Conservation (phyloP, 1,140 invertebrate genomes). For the Rhopalosiphum maidis region DNA sequence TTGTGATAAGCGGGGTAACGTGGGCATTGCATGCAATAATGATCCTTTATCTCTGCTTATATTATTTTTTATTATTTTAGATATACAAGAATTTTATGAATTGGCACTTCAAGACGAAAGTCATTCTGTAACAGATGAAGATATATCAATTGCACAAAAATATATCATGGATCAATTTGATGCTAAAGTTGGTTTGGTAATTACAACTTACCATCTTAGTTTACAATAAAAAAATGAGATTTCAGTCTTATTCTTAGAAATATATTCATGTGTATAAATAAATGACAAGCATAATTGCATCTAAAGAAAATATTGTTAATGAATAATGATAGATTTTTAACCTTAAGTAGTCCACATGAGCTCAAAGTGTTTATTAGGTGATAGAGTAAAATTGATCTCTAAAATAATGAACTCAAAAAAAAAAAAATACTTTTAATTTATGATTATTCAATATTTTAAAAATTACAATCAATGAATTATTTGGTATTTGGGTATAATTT, state of each 20-base stretch:
- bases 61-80: conserved; percentile 70
- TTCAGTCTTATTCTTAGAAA: neutral
- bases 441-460: neutral
- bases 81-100: conserved; percentile 99
- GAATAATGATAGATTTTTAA: neutral
- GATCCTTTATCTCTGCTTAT: neutral
- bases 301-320: neutral
- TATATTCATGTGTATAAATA: neutral
- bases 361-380: neutral
- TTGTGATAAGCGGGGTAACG: neutral
- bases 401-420: too few species aligned
- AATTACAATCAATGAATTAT: neutral
- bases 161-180: conserved; percentile 55
- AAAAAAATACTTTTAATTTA: too few species aligned
- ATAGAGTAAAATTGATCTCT: neutral
- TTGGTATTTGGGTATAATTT: neutral
- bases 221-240: neutral
- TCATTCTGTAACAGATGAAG: conserved; percentile 69
- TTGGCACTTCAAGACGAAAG: conserved; percentile 93
- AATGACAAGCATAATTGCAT: neutral
- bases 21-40: neutral
- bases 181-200: conserved; percentile 49
- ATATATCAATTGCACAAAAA: conserved; percentile 50
- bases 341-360: neutral
- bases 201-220: neutral